A percentile compares a stretch with the other conserved stretches of the same genome.
phyloP scores from a whole-genome alignment of 2,797 vertebrate species.

The Steatocranus sp. region DNA sequence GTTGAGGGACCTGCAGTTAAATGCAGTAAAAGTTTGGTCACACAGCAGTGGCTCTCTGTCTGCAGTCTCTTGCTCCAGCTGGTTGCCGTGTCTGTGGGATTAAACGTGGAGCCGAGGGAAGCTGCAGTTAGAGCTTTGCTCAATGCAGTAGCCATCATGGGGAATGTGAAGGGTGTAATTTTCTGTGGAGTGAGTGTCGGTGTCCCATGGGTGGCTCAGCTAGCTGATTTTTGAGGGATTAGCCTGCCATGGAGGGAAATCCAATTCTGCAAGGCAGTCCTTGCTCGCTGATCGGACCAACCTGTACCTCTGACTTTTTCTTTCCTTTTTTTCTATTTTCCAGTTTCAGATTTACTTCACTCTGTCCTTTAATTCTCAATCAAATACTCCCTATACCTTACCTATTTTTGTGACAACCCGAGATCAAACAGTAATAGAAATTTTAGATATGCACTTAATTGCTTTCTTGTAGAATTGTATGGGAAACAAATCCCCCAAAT shows the following conservation, averaged over 20 bases:
- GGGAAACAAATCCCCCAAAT: not conserved
- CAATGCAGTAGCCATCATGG: conserved; percentile 2
- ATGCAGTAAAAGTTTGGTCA: not conserved
- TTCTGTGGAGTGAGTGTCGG: conserved; percentile 27
- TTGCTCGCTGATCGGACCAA: not conserved
- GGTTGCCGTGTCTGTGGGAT: conserved; percentile 22
- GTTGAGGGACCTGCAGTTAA: not conserved
- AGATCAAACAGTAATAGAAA: not conserved
- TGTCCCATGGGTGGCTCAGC: conserved; percentile 30
- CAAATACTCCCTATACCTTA: not conserved
- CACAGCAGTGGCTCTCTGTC: conserved; percentile 7
- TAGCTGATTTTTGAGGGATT: conserved; percentile 39
- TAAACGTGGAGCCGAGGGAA: conserved; percentile 19
- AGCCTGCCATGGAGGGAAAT: conserved; percentile 28
- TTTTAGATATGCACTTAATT: not conserved
- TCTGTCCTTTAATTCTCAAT: not conserved
- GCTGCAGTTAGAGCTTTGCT: conserved; percentile 14
- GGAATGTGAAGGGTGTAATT: conserved; percentile 39
- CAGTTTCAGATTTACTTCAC: not conserved
- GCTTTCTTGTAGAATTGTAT: not conserved
- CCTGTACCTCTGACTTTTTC: not conserved
- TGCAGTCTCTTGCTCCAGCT: not conserved
- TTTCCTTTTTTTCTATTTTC: not conserved
- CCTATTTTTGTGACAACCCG: not conserved
- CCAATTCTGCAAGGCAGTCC: conserved; percentile 25